A percentile compares a stretch with the other conserved stretches of the same genome.
Evolutionary conservation across 2,113 vertebrate species (phyloP).

Genomic region (Sceloporus tristichus): DNA sequence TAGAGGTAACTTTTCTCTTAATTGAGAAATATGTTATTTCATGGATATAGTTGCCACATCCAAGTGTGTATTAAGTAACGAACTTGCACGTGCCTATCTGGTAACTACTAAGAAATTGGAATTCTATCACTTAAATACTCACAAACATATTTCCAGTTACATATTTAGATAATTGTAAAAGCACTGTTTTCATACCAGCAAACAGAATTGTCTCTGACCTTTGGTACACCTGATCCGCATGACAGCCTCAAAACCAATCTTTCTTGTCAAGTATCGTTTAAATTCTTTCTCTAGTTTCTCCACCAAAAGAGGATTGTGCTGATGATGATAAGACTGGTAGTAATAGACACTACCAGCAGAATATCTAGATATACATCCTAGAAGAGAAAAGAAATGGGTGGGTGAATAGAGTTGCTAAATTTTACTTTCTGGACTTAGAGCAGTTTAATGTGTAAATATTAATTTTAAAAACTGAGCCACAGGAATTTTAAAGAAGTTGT

Average conservation of each 20-base stretch:
- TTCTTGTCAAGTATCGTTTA: conserved; percentile 93
- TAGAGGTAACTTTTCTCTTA: no score
- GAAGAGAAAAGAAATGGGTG: conserved; percentile 38
- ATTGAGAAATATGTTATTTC: background rate
- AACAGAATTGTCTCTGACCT: conserved; percentile 76
- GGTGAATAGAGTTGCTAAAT: background rate
- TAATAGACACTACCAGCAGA: conserved; percentile 94
- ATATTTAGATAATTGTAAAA: conserved; percentile 1
- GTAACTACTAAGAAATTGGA: background rate
- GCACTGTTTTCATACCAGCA: background rate
- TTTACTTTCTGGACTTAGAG: background rate
- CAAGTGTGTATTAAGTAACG: background rate
- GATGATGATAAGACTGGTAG: conserved; percentile 94
- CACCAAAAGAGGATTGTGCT: conserved; percentile 91
- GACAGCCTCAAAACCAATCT: conserved; percentile 97
- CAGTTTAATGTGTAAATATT: background rate
- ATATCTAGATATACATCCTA: conserved; percentile 96
- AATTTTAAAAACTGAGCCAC: background rate
- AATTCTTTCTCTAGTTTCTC: conserved; percentile 93
- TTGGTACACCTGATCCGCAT: conserved; percentile 99
- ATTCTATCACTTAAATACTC: background rate
- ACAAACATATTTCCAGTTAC: conserved; percentile 8
- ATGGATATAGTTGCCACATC: background rate
- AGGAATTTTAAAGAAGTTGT: background rate
- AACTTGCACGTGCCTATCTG: background rate